Percentiles rank a stretch among this genome's conserved stretches.
Conservation (phyloP, 2,113 vertebrate species). For the Albula glossodonta region DNA sequence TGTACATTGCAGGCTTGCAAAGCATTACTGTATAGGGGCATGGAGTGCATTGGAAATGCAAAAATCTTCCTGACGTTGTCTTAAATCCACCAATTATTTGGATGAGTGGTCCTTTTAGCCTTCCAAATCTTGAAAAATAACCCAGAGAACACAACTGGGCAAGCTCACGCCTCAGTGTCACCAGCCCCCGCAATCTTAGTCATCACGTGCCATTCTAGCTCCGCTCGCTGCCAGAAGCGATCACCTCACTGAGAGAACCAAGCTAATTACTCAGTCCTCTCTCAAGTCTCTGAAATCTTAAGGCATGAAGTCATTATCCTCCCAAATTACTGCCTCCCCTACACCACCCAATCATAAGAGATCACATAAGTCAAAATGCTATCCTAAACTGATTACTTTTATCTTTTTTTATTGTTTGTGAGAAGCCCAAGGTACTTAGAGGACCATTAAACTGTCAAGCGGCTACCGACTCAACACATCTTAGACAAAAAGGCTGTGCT, state of each 20-base stretch:
- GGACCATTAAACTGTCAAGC: not conserved
- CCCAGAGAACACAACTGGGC: not conserved
- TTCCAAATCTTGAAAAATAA: not conserved
- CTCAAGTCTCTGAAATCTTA: not conserved
- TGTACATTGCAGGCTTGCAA: not conserved
- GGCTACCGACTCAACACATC: not conserved
- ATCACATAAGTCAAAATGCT: conserved; percentile 1
- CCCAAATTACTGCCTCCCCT: conserved; percentile 12
- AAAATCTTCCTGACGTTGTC: not conserved
- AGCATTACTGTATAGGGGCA: not conserved
- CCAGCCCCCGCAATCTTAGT: not conserved
- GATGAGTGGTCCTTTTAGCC: not conserved
- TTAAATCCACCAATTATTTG: not conserved
- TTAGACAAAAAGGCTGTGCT: not conserved
- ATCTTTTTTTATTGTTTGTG: conserved; percentile 10
- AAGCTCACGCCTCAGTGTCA: not conserved
- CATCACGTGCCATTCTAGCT: not conserved
- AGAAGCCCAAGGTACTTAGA: conserved; percentile 1
- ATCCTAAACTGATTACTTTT: not conserved
- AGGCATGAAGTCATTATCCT: conserved; percentile 16
- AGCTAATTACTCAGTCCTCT: conserved; percentile 13
- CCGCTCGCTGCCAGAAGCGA: not conserved
- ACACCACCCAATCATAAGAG: not conserved
- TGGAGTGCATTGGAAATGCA: not conserved
- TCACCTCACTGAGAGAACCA: not conserved